These are phyloP conservation scores for Sebastes iracundus DNA, from an alignment of 2,797 vertebrate species.

Conservation along the genomic window DNA sequence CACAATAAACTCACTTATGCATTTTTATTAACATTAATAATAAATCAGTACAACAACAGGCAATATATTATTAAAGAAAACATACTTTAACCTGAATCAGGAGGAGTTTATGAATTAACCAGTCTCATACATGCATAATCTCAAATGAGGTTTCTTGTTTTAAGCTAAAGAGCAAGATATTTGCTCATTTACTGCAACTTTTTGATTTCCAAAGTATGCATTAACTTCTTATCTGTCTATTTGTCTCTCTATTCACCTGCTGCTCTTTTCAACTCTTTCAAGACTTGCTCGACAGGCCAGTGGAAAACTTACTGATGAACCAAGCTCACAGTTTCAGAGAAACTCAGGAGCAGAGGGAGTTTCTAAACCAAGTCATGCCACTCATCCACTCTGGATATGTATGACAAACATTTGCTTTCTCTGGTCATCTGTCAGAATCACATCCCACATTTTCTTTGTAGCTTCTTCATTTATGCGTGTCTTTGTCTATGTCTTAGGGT, in stretches of 20 bases:
- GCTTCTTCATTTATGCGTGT: not conserved
- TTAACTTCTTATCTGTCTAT: not conserved
- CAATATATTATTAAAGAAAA: not conserved
- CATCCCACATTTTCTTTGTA: not conserved
- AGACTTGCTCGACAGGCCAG: constrained; percentile 85
- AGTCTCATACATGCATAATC: not conserved
- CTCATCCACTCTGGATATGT: constrained; percentile 84
- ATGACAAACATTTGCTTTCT: constrained; percentile 12
- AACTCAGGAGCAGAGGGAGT: constrained; percentile 85
- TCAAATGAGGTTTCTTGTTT: not conserved
- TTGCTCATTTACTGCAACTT: not conserved
- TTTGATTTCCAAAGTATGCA: not conserved
- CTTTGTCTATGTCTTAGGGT: constrained; percentile 75
- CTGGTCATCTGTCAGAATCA: not conserved
- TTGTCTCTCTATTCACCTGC: not conserved
- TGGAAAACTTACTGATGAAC: constrained; percentile 87
- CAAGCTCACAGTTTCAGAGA: constrained; percentile 81
- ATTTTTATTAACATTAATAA: not conserved
- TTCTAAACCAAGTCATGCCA: constrained; percentile 81
- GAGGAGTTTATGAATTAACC: not conserved
- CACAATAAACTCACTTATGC: not conserved
- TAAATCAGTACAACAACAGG: not conserved
- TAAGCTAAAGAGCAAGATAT: not conserved
- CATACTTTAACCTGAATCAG: not conserved
- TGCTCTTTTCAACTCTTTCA: not conserved